Evolutionary conservation across 2,888 invertebrate genomes (phyloP).

Genomic region (Hemicrepidius hirtus): DNA sequence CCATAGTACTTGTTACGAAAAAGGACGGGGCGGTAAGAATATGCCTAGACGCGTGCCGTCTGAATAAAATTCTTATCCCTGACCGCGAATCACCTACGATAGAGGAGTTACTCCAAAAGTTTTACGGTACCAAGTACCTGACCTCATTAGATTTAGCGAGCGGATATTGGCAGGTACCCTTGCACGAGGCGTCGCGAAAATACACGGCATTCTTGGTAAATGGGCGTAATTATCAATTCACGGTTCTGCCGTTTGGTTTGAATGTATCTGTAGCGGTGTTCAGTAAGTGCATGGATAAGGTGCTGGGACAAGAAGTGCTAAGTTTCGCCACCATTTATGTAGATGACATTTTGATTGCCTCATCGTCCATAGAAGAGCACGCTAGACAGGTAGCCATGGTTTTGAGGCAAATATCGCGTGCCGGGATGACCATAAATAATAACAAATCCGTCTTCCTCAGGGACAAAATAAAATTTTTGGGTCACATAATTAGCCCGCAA

Average conservation of each 20-base stretch:
- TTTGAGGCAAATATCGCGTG: constrained; percentile 36
- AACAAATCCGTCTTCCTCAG: constrained; percentile 56
- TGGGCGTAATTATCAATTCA: constrained; percentile 52
- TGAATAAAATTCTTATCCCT: constrained; percentile 27
- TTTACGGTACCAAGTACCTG: constrained; percentile 51
- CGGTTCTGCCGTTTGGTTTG: constrained; percentile 52
- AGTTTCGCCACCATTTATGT: constrained; percentile 48
- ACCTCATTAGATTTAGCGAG: constrained; percentile 53
- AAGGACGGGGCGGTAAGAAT: constrained; percentile 16
- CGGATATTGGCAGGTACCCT: too few species aligned
- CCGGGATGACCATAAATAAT: constrained; percentile 54
- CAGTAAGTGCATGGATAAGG: constrained; percentile 47
- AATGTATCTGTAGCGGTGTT: constrained; percentile 48
- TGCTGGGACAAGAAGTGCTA: constrained; percentile 49
- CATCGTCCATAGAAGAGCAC: constrained; percentile 49
- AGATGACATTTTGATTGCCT: constrained; percentile 52
- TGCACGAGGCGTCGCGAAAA: constrained; percentile 46
- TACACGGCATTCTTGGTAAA: constrained; percentile 57
- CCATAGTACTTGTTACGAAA: constrained; percentile 29
- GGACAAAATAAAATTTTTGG: constrained; percentile 55
- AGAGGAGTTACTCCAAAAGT: constrained; percentile 54
- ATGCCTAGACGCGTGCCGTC: constrained; percentile 24
- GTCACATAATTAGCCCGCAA: too few species aligned
- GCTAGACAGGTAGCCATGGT: constrained; percentile 46
- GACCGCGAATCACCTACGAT: constrained; percentile 38